Evolutionary conservation across 2,888 invertebrate species (phyloP), one percentile per base, ranked within the genome.

Genomic region (Ectemnius continuus): DNA sequence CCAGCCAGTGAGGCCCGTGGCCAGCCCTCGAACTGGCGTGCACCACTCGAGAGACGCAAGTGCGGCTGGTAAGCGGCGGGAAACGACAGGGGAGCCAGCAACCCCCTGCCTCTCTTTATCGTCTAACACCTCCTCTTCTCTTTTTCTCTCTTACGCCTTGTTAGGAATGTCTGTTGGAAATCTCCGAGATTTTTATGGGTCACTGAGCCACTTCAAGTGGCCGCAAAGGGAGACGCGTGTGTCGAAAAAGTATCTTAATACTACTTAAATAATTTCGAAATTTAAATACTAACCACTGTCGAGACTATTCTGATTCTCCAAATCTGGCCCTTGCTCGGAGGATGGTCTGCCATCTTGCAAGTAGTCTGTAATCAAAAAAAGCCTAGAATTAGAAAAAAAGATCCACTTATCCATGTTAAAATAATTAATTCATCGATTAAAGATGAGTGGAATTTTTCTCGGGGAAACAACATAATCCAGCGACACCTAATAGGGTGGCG

Each of bases 251-350:
- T 20, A 20, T 20, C 20, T 20, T 20, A 20, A 20, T 23, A 23
- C 23, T 23, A 20, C 2, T 20, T 23, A 23, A 47, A 47, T n/a
- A 14, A 52, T 52, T 0, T 14, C 52, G 16, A 5, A 6, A 16
- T 52, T 14, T 2, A 0, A 61, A 8, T 13, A 83, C 88, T 88
- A 71, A 88, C 88, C 88, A 69, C 88, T 88, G 71, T 89, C 89
- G 75, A 88, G 87, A 58, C 88, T 88, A 64, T 88, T 88, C 63
- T 89, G 88, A 80, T 89, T 89, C 36, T 89, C 88, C 73, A 87
- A 58, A 52, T 89, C 89, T 2, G 88, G 84, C 18, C 81, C 86
- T 61, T 85, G 86, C 1, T 77, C 64, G 4, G 87, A 84, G 16
- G 85, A 82, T 3, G 81, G 73, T 26, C 81, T 79, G 46, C 80